A percentile compares a stretch with the other conserved stretches of the same genome.
These are phyloP conservation scores for Trachemys scripta DNA, from an alignment of 2,113 vertebrate species.

Conservation along the genomic window DNA sequence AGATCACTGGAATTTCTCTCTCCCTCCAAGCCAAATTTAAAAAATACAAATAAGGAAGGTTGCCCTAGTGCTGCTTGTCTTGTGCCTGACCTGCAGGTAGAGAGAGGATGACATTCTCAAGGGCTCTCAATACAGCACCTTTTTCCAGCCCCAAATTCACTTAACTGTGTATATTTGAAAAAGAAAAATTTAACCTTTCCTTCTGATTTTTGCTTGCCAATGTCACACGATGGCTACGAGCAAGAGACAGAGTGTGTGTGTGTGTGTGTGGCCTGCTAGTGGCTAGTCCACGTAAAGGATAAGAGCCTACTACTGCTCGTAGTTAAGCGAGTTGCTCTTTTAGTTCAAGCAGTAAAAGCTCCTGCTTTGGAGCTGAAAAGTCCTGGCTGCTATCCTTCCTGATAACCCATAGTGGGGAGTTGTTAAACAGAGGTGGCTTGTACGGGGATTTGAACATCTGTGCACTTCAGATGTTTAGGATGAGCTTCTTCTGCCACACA, in stretches of 20 bases:
- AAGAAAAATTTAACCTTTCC: conserved; percentile 11
- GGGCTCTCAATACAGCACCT: neutral
- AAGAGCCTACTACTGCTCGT: neutral
- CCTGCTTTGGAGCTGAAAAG: neutral
- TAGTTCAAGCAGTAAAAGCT: neutral
- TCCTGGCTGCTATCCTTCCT: neutral
- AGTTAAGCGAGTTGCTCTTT: fast-evolving
- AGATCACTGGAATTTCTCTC: neutral
- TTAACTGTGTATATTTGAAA: neutral
- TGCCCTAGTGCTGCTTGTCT: neutral
- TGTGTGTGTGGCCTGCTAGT: neutral
- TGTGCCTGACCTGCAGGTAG: neutral
- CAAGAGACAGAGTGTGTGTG: neutral
- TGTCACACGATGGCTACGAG: neutral
- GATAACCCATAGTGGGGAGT: neutral
- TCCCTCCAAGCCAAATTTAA: neutral
- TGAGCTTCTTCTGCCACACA: neutral
- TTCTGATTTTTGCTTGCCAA: neutral
- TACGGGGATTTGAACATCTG: neutral
- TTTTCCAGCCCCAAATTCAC: neutral
- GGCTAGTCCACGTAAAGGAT: neutral
- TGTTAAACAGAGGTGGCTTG: neutral
- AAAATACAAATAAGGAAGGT: neutral
- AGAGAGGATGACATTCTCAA: neutral
- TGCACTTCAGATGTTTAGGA: neutral